phyloP scores from a whole-genome alignment of 1,140 invertebrate genomes.

The Varroa destructor region DNA sequence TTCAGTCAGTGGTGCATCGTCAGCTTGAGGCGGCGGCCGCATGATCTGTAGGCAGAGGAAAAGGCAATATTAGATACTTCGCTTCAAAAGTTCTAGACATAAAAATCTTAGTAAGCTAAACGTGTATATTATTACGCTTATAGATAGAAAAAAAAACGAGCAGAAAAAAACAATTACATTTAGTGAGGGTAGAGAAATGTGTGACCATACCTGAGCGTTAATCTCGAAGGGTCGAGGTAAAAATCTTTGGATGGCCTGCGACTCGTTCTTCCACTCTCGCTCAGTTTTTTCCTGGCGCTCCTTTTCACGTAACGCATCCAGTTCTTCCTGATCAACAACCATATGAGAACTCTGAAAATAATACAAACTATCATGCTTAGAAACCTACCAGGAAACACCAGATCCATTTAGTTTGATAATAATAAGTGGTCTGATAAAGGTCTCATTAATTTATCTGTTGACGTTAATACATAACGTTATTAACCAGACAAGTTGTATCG shows the following conservation, averaged over 20 bases:
- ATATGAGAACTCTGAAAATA: slow-evolving; percentile 28
- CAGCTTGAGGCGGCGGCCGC: slow-evolving; percentile 34
- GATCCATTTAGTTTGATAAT: too few relatives aligned
- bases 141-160: too few relatives aligned
- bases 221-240: slow-evolving; percentile 76
- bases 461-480: too few relatives aligned
- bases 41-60: not conserved
- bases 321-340: slow-evolving; percentile 26
- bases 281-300: slow-evolving; percentile 28
- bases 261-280: slow-evolving; percentile 61
- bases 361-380: slow-evolving; percentile 30
- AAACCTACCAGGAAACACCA: too few relatives aligned
- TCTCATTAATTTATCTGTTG: too few relatives aligned
- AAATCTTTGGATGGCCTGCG: slow-evolving; percentile 71
- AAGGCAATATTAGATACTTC: not conserved
- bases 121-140: too few relatives aligned
- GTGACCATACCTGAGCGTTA: slow-evolving; percentile 61
- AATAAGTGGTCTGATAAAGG: too few relatives aligned
- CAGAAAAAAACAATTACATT: too few relatives aligned
- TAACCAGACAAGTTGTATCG: too few relatives aligned
- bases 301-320: slow-evolving; percentile 33
- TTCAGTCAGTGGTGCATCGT: slow-evolving; percentile 62
- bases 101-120: too few relatives aligned
- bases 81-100: too few relatives aligned
- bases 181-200: too few relatives aligned